phyloP scores from a whole-genome alignment of 1,140 invertebrate species.

The Galendromus occidentalis region DNA sequence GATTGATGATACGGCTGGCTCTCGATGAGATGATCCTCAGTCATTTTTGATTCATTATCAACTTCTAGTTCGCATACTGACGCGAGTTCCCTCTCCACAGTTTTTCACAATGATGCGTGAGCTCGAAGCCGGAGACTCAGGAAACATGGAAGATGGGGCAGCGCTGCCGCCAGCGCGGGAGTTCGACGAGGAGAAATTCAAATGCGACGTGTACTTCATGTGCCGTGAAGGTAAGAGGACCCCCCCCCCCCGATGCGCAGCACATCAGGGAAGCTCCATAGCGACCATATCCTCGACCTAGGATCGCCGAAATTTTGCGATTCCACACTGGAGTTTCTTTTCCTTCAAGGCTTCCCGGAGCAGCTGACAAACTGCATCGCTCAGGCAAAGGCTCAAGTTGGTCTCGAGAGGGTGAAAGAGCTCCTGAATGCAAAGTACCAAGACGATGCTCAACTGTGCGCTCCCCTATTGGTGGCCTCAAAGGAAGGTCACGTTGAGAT shows the following conservation, averaged over 20 bases:
- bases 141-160: neutral
- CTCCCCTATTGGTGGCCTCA: neutral
- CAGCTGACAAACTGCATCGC: neutral
- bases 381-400: neutral
- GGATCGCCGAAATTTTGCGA: too few species aligned
- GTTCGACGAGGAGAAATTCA: neutral
- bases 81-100: neutral
- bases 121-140: neutral
- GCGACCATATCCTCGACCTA: too few species aligned
- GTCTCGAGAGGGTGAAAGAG: neutral
- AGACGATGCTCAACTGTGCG: neutral
- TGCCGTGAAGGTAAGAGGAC: neutral
- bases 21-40: too few species aligned
- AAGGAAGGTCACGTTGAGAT: neutral
- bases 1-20: too few species aligned
- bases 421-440: neutral
- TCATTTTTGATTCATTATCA: too few species aligned
- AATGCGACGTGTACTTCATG: neutral
- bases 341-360: neutral
- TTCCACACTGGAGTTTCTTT: too few species aligned
- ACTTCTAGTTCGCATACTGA: too few species aligned
- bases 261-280: too few species aligned
- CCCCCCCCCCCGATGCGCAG: too few species aligned
- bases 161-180: neutral
- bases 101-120: neutral